A percentile compares a stretch with the other conserved stretches of the same genome.
These are phyloP conservation scores for Rotaria macrura DNA, from an alignment of 2,888 invertebrate genomes.

Conservation along the genomic window DNA sequence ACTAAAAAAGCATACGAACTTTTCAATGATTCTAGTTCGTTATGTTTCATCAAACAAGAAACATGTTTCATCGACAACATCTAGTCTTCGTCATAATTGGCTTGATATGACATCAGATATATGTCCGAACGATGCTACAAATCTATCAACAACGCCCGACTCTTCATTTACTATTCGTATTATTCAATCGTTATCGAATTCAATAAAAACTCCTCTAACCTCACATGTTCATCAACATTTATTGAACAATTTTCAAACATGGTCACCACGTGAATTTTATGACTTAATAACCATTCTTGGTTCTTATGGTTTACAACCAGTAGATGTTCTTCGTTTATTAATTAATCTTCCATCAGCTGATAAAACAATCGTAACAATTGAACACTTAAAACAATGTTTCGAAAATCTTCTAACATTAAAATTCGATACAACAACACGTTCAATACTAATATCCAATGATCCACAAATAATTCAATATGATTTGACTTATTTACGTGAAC, in stretches of 20 bases:
- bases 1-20: no score
- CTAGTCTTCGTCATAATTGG: neutral
- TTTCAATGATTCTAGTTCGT: neutral
- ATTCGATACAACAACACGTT: slow-evolving; percentile 5
- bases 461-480: slow-evolving; percentile 7
- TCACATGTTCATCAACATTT: neutral
- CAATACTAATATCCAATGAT: slow-evolving; percentile 1
- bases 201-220: neutral
- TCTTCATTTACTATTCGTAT: neutral
- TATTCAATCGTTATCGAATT: neutral
- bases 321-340: neutral
- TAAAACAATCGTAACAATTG: neutral
- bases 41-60: neutral
- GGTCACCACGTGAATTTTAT: neutral
- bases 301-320: neutral
- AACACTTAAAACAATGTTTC: neutral
- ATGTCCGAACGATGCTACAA: neutral
- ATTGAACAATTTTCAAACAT: neutral
- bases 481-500: neutral
- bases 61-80: neutral
- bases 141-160: neutral
- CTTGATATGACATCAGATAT: neutral
- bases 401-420: neutral
- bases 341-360: neutral
- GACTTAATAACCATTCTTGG: neutral